These are phyloP conservation scores for Cosmia pyralina DNA, from an alignment of 2,888 invertebrate species.

Conservation along the genomic window DNA sequence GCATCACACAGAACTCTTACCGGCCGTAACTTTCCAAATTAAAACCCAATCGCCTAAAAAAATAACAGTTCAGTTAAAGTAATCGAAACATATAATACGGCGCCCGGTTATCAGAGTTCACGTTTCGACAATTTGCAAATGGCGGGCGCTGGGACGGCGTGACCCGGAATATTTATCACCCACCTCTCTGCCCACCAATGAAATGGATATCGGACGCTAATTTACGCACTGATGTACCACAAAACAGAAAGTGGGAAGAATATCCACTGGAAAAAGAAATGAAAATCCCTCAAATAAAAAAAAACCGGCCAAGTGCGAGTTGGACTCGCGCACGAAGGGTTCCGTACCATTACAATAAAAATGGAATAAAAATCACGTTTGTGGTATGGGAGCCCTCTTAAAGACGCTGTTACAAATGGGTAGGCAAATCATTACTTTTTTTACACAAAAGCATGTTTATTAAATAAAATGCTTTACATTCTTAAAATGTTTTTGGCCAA, in stretches of 20 bases:
- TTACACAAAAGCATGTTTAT: too few species aligned
- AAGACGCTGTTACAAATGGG: too few species aligned
- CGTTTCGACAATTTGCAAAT: conserved; percentile 71
- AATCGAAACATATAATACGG: conserved; percentile 51
- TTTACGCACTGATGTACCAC: conserved; percentile 52
- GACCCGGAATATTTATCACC: conserved; percentile 67
- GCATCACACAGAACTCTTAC: neutral
- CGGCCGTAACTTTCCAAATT: neutral
- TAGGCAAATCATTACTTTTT: too few species aligned
- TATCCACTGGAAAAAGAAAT: neutral
- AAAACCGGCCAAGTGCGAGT: too few species aligned
- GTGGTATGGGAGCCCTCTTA: too few species aligned
- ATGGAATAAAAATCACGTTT: too few species aligned
- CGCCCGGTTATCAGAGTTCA: conserved; percentile 53
- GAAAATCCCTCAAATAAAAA: neutral
- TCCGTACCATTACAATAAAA: too few species aligned
- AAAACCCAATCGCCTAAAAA: conserved; percentile 3
- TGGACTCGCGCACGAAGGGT: too few species aligned
- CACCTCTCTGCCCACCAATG: conserved; percentile 49
- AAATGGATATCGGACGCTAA: conserved; percentile 63
- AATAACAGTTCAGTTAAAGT: conserved; percentile 11
- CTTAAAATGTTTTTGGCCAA: too few species aligned
- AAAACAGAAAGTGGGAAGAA: conserved; percentile 16
- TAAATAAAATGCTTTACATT: too few species aligned
- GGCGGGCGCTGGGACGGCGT: conserved; percentile 57